Conservation (phyloP, 2,888 invertebrate genomes). For the Cerastis rubricosa region DNA sequence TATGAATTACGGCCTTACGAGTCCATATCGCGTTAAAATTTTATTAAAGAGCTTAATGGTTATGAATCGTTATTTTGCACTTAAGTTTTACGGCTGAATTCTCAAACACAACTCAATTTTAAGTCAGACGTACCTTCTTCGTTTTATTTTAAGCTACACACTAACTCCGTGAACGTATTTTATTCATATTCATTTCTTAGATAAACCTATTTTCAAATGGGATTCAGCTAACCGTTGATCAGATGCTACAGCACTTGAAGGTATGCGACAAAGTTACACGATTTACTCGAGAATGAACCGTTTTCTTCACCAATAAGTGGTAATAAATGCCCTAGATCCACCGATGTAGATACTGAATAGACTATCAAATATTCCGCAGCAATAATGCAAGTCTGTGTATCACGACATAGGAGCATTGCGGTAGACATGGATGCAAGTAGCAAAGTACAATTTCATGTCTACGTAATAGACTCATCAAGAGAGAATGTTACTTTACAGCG, state of each 20-base stretch:
- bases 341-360: constrained; percentile 40
- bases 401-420: constrained; percentile 62
- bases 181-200: neutral
- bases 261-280: constrained; percentile 31
- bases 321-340: constrained; percentile 39
- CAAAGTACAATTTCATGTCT: constrained; percentile 68
- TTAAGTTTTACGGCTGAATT: constrained; percentile 20
- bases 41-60: constrained; percentile 44
- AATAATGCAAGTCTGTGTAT: constrained; percentile 48
- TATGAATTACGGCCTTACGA: constrained; percentile 30
- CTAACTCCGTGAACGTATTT: neutral
- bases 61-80: constrained; percentile 33
- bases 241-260: neutral
- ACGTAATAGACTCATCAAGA: constrained; percentile 76
- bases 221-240: constrained; percentile 8
- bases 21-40: constrained; percentile 33
- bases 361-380: constrained; percentile 47
- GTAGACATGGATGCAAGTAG: constrained; percentile 68
- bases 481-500: constrained; percentile 74
- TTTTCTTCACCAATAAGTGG: constrained; percentile 44
- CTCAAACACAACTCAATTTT: constrained; percentile 1
- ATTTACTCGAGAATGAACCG: constrained; percentile 22
- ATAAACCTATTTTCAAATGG: neutral
- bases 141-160: neutral
- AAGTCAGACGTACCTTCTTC: neutral